A percentile compares a stretch with the other conserved stretches of the same genome.
These are phyloP conservation scores for Hedychridium roseum DNA, from an alignment of 2,888 invertebrate species.

Conservation along the genomic window DNA sequence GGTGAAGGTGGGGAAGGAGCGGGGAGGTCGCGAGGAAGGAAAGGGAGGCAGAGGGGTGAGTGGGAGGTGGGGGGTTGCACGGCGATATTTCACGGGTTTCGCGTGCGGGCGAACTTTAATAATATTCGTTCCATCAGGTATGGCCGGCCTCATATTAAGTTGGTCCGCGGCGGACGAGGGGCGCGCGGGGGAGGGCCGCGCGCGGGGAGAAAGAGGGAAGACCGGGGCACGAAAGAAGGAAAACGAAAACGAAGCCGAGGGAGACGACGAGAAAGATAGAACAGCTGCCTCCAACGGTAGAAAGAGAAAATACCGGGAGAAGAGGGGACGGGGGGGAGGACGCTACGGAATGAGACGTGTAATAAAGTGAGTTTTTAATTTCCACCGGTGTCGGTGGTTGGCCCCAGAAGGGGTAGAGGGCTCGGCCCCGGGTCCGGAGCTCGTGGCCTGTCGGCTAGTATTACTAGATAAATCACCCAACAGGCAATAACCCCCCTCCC, in stretches of 20 bases:
- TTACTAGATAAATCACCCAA: constrained; percentile 65
- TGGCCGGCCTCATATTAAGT: constrained; percentile 60
- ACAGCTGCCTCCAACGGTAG: constrained; percentile 15
- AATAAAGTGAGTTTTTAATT: constrained; percentile 65
- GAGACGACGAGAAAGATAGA: constrained; percentile 16
- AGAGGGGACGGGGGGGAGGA: constrained; percentile 13
- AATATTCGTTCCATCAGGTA: constrained; percentile 64
- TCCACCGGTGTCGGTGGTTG: constrained; percentile 57
- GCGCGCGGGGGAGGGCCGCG: constrained; percentile 27
- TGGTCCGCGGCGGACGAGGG: constrained; percentile 45
- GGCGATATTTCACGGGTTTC: constrained; percentile 62
- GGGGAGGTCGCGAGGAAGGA: constrained; percentile 2
- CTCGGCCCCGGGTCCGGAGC: constrained; percentile 40
- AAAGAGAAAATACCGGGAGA: constrained; percentile 16
- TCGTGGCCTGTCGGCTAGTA: constrained; percentile 62
- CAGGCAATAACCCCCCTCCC: constrained; percentile 61
- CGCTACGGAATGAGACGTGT: constrained; percentile 60
- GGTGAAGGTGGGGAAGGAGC: constrained; percentile 17
- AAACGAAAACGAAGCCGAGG: constrained; percentile 14
- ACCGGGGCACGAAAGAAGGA: constrained; percentile 13
- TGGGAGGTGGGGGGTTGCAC: constrained; percentile 20
- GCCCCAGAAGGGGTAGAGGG: constrained; percentile 47
- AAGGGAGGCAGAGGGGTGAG: constrained; percentile 5
- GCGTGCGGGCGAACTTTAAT: constrained; percentile 62
- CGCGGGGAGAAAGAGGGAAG: constrained; percentile 18